Evolutionary conservation across 2,113 vertebrate species (phyloP), one percentile per base, ranked within the genome.

Genomic region (Abramis brama): DNA sequence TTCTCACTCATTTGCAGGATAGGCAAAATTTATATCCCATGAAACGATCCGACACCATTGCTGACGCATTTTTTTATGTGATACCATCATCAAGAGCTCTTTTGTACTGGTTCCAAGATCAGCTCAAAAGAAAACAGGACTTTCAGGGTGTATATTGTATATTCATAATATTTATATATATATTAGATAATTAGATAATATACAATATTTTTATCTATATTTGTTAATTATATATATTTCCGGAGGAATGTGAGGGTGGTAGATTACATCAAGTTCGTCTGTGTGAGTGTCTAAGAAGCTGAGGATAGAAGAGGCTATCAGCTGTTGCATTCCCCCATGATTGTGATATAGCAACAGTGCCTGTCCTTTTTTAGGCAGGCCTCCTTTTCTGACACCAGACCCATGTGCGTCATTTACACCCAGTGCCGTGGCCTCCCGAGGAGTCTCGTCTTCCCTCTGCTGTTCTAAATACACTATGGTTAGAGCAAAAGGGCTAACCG

Each of bases 301-400:
- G 86, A 50, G 50, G 81, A 83, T 30, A 73, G 81, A 83, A 66
- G 86, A 50, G 80, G 78, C 91, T 94, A 94, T 95, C 97, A 96
- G 96, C 96, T 97, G 95, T 96, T 94, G 87, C 90, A 91, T 96
- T 96, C 96, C 89, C 83, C 83, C 86, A 90, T 92, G 90, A 90
- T 74, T 91, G 94, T 94, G 96, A 95, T 96, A 94, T 92, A 95
- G 93, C 93, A 91, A 88, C 92, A 93, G 92, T 93, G 93, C 91
- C 91, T 95, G 94, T 92, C 97, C 97, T 95, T 97, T 97, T 97
- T 97, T 97, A 97, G 97, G 92, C 95, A 96, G 94, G 92, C 92
- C 92, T 93, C 93, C 75, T 92, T 93, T 94, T 93, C 94, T 95
- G 94, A 96, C 95, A 93, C 88, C 89, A 91, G 91, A 83, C 86